phyloP scores from a whole-genome alignment of 2,888 invertebrate species.

The Camptogramma bilineatum region DNA sequence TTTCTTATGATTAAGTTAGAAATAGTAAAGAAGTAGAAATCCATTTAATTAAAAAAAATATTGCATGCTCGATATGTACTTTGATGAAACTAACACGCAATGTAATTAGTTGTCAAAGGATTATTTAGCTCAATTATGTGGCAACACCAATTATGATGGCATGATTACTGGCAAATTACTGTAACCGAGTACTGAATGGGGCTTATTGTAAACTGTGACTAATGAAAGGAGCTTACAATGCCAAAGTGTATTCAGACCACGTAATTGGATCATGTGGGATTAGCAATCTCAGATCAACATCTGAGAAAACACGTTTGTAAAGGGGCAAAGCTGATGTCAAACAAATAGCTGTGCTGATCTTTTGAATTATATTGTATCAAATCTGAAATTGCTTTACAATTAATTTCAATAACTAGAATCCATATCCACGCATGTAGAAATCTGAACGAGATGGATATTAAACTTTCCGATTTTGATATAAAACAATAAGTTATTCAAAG shows the following conservation, averaged over 20 bases:
- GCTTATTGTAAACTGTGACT: slow-evolving; percentile 27
- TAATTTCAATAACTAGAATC: neutral
- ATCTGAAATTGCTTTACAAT: neutral
- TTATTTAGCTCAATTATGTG: slow-evolving; percentile 42
- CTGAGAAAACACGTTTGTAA: slow-evolving; percentile 22
- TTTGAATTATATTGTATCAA: neutral
- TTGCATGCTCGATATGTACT: neutral
- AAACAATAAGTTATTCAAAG: slow-evolving; percentile 21
- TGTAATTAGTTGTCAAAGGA: slow-evolving; percentile 33
- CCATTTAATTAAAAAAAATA: too few species aligned
- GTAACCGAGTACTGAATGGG: slow-evolving; percentile 20
- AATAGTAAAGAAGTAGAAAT: neutral
- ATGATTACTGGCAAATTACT: slow-evolving; percentile 39
- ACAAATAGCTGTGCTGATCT: neutral
- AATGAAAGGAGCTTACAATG: slow-evolving; percentile 30
- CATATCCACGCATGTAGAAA: neutral
- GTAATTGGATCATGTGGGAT: slow-evolving; percentile 36
- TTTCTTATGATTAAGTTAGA: neutral
- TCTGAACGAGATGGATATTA: neutral
- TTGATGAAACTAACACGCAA: slow-evolving; percentile 16
- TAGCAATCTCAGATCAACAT: slow-evolving; percentile 27
- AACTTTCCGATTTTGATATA: neutral
- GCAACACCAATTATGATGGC: slow-evolving; percentile 37
- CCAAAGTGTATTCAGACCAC: slow-evolving; percentile 30
- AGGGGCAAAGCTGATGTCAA: slow-evolving; percentile 5